Evolutionary conservation across 2,113 vertebrate genomes (phyloP).

Genomic region (Grallaria varia): DNA sequence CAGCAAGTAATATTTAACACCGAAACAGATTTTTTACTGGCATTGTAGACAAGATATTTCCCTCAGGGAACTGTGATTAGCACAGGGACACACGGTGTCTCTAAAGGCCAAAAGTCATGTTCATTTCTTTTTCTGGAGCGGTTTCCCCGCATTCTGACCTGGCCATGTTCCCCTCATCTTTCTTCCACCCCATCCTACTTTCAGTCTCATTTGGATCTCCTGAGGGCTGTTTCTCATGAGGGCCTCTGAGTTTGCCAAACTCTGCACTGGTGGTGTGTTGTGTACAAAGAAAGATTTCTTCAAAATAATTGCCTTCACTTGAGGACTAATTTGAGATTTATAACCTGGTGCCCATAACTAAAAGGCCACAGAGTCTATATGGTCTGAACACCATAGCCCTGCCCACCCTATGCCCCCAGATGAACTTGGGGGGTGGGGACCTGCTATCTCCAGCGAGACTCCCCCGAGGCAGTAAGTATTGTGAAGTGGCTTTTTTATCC

Average conservation of each 20-base stretch:
- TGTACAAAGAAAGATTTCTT: not conserved
- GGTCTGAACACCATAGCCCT: not conserved
- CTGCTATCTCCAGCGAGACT: not conserved
- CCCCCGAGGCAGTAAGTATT: not conserved
- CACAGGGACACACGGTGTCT: not conserved
- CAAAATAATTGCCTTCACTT: not conserved
- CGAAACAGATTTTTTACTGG: not conserved
- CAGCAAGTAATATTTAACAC: not conserved
- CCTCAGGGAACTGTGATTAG: not conserved
- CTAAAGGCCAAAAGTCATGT: not conserved
- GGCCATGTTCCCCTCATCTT: not conserved
- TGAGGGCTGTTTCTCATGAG: not conserved
- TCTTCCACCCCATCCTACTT: not conserved
- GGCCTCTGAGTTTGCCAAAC: not conserved
- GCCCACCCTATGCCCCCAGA: not conserved
- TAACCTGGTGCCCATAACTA: not conserved
- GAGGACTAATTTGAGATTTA: not conserved
- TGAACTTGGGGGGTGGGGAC: not conserved
- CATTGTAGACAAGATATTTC: not conserved
- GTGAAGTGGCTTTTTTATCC: constrained; percentile 18
- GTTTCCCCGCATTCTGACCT: not conserved
- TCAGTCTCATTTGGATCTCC: not conserved
- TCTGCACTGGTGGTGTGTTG: not conserved
- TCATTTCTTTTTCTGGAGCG: not conserved
- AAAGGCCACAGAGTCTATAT: not conserved